Percentiles rank a stretch among this genome's conserved stretches.
Evolutionary conservation across 2,797 vertebrate species (phyloP).

Genomic region (Danio albolineatus): DNA sequence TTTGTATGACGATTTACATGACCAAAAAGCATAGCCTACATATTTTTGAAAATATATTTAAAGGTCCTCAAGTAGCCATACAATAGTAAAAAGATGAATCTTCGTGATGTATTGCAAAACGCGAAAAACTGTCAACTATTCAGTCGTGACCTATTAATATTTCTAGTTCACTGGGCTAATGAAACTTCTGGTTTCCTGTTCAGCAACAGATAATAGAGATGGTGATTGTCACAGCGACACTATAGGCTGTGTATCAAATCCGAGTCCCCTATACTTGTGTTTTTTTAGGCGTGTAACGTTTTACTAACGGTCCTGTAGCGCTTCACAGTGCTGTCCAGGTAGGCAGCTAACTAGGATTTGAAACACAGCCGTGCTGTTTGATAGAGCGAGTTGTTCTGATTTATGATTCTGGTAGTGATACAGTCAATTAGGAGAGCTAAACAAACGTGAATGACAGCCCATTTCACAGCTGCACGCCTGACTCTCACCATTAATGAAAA

Average conservation of each 20-base stretch:
- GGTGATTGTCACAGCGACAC: neutral
- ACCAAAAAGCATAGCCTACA: neutral
- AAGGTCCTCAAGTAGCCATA: neutral
- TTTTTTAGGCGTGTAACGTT: neutral
- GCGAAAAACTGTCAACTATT: neutral
- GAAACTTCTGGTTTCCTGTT: slow-evolving; percentile 26
- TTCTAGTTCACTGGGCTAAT: neutral
- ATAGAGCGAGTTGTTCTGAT: neutral
- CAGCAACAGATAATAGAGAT: neutral
- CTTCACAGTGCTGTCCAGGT: neutral
- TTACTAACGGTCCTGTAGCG: neutral
- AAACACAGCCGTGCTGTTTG: neutral
- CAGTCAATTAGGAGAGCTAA: slow-evolving; percentile 46
- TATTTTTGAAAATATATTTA: neutral
- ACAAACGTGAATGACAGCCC: slow-evolving; percentile 54
- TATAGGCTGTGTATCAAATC: neutral
- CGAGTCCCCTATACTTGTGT: neutral
- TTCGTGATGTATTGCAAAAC: neutral
- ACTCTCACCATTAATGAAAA: slow-evolving; percentile 33
- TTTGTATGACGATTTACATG: too few species aligned
- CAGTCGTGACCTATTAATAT: neutral
- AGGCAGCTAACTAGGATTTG: neutral
- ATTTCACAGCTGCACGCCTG: slow-evolving; percentile 50
- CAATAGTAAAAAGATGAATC: too few species aligned
- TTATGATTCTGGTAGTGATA: slow-evolving; percentile 40